Evolutionary conservation across 2,113 vertebrate genomes (phyloP).

Genomic region (Acrocephalus arundinaceus): DNA sequence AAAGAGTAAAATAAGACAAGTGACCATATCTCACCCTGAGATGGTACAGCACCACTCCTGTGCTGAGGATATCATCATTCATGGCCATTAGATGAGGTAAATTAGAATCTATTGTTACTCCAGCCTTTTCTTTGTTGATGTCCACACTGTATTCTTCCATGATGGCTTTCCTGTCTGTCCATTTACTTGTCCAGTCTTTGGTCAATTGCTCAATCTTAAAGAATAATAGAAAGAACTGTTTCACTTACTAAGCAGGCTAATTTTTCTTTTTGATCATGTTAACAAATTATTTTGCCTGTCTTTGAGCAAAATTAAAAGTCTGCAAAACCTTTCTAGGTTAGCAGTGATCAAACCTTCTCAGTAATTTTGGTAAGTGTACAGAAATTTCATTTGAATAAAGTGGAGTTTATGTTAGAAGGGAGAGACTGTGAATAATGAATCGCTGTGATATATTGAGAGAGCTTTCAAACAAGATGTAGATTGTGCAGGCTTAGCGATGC

Average conservation of each 20-base stretch:
- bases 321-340: neutral
- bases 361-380: neutral
- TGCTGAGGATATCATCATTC: slow-evolving; percentile 92
- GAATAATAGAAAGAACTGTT: neutral
- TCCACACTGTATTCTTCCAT: slow-evolving; percentile 91
- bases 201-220: slow-evolving; percentile 90
- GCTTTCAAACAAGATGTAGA: neutral
- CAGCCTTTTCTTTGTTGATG: slow-evolving; percentile 86
- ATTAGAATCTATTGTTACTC: slow-evolving; percentile 87
- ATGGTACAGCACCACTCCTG: slow-evolving; percentile 91
- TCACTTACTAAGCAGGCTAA: neutral
- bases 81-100: slow-evolving; percentile 90
- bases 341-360: neutral
- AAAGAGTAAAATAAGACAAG: neutral
- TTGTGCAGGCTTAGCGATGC: neutral
- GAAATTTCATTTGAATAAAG: neutral
- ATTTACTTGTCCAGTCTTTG: slow-evolving; percentile 90
- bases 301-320: neutral
- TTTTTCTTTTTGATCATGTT: neutral
- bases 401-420: neutral
- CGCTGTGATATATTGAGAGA: neutral
- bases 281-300: neutral
- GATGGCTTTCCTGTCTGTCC: slow-evolving; percentile 87
- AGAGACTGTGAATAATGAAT: neutral
- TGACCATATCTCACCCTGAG: slow-evolving; percentile 83